Evolutionary conservation across 2,888 invertebrate genomes (phyloP), one percentile per base, ranked within the genome.

Genomic region (Acholoe squamosa): DNA sequence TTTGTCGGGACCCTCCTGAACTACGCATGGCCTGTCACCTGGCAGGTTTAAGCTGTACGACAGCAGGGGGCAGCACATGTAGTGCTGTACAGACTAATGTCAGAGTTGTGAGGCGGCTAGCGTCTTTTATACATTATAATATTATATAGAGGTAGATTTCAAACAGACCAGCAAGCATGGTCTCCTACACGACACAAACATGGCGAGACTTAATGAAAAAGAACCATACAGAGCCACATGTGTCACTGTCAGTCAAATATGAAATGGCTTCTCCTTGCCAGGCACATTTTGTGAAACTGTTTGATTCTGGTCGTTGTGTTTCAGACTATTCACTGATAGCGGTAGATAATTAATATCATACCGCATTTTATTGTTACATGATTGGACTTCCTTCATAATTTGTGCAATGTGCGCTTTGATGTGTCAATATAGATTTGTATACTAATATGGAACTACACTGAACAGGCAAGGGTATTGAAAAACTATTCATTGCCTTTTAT

Each of bases 361-460:
- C 61, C 61, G 19, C 61, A n/a, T 61, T 14, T 80, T 16, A 80
- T 43, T 22, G n/a, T 19, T 80, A 80, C 34, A 19, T 43, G 33
- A 43, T 33, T 80, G 80, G 80, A 80, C n/a, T 33, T 80, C 31
- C n/a, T 34, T 80, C 80, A 33, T 80, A 34, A 43, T 33, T 80
- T 80, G 12, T 80, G 43, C 12, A 80, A 80, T 80, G 34, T 80
- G 34, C 80, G 34, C 80, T 80, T 80, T 80, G 80, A 80, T 16
- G 80, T 80, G 80, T 80, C 80, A 43, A 19, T 43, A 80, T 80
- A 80, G 80, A 80, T 80, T 80, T 80, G 80, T 80, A 80, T 43
- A 80, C n/a, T 80, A 7, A 80, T 80, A 34, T 33, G 22, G 43
- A 80, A 34, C 34, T 33, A 7, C 80, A 43, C 43, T 34, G 34